Percentiles rank a stretch among this genome's conserved stretches.
Conservation (phyloP, 2,888 invertebrate species). For the Parnassius smintheus region DNA sequence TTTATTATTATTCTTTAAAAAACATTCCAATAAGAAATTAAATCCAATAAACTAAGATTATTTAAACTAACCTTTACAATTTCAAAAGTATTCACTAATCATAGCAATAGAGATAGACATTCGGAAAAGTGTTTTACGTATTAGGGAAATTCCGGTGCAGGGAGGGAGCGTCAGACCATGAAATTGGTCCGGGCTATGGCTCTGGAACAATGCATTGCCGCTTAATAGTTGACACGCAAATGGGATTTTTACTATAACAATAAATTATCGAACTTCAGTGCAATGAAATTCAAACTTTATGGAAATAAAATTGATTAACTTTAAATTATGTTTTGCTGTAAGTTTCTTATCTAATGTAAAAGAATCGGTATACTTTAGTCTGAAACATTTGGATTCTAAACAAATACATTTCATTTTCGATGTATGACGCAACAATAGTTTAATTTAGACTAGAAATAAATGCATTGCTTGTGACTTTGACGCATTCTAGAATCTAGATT, state of each 20-base stretch:
- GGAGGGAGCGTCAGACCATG: conserved; percentile 73
- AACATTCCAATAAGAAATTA: no score
- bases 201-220: conserved; percentile 59
- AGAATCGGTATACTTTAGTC: neutral
- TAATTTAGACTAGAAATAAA: neutral
- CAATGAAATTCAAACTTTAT: conserved; percentile 13
- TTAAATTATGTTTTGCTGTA: neutral
- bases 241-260: conserved; percentile 55
- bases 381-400: neutral
- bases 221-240: conserved; percentile 57
- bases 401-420: neutral
- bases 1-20: no score
- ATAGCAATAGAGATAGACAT: conserved; percentile 37
- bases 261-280: conserved; percentile 42
- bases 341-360: neutral
- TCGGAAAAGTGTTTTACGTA: conserved; percentile 44
- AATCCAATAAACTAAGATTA: no score
- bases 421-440: neutral
- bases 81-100: neutral
- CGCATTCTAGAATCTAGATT: no score
- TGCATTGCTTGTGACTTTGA: no score
- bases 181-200: conserved; percentile 71
- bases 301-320: neutral
- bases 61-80: no score
- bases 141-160: conserved; percentile 52